A percentile compares a stretch with the other conserved stretches of the same genome.
These are phyloP conservation scores for Schizaphis graminum DNA, from an alignment of 2,888 invertebrate species.

Conservation along the genomic window DNA sequence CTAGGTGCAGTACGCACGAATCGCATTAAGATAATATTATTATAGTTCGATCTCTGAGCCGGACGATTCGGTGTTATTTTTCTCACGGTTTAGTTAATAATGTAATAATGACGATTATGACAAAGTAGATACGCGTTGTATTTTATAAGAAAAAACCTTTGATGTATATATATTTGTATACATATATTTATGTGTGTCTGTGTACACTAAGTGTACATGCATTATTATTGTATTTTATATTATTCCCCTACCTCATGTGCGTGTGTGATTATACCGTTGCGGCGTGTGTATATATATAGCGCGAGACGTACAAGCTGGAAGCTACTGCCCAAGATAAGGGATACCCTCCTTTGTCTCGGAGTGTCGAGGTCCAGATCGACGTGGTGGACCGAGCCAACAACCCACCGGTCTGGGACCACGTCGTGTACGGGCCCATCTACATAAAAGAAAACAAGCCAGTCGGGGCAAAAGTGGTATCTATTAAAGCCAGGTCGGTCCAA, in stretches of 20 bases:
- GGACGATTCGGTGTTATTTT: too few species aligned
- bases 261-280: slow-evolving; percentile 46
- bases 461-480: slow-evolving; percentile 97
- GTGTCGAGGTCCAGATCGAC: slow-evolving; percentile 98
- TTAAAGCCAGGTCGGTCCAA: slow-evolving; percentile 96
- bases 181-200: too few species aligned
- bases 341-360: slow-evolving; percentile 93
- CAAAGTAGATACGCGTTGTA: too few species aligned
- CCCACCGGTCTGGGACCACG: slow-evolving; percentile 97
- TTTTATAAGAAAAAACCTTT: too few species aligned
- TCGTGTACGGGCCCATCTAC: slow-evolving; percentile 96
- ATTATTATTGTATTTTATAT: slow-evolving; percentile 55
- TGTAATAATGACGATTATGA: too few species aligned
- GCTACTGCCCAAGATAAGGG: slow-evolving; percentile 99
- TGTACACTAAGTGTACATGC: background rate
- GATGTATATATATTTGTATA: too few species aligned
- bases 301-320: slow-evolving; percentile 98
- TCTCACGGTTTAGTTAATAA: too few species aligned
- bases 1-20: too few species aligned
- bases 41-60: too few species aligned
- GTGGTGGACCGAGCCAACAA: slow-evolving; percentile 98
- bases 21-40: too few species aligned
- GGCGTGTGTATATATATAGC: slow-evolving; percentile 75
- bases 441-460: slow-evolving; percentile 98
- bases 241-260: slow-evolving; percentile 16